phyloP scores from a whole-genome alignment of 1,140 invertebrate species.

The Portunus trituberculatus region DNA sequence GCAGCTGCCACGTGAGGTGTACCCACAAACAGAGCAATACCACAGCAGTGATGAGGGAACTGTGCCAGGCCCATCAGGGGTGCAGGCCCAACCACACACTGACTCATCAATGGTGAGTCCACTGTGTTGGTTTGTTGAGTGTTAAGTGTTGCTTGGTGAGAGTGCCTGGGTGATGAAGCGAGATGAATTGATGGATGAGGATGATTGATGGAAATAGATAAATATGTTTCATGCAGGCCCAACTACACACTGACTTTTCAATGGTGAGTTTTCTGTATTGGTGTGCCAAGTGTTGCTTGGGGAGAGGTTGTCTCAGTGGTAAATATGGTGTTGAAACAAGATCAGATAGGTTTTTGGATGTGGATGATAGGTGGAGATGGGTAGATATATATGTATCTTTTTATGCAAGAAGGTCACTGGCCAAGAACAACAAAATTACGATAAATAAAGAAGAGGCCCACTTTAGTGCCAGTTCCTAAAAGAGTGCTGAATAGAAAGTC shows the following conservation, averaged over 20 bases:
- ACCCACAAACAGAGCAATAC: slow-evolving; percentile 70
- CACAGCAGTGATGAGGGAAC: slow-evolving; percentile 75
- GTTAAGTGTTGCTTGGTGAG: too few relatives aligned
- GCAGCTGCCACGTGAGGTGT: slow-evolving; percentile 70
- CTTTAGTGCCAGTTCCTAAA: too few relatives aligned
- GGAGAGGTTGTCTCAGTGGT: too few relatives aligned
- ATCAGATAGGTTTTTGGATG: neutral
- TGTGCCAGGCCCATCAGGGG: slow-evolving; percentile 69
- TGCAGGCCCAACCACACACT: slow-evolving; percentile 61
- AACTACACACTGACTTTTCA: neutral
- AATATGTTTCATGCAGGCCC: neutral
- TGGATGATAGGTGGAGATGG: too few relatives aligned
- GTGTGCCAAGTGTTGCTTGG: too few relatives aligned
- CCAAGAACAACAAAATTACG: too few relatives aligned
- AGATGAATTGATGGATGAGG: too few relatives aligned
- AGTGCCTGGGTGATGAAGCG: too few relatives aligned
- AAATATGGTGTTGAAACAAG: too few relatives aligned
- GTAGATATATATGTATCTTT: neutral
- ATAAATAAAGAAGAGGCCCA: too few relatives aligned
- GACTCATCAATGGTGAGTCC: slow-evolving; percentile 72
- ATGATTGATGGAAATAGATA: neutral
- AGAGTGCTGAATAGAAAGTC: too few relatives aligned
- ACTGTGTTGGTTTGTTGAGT: neutral
- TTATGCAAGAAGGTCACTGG: neutral
- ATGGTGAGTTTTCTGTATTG: too few relatives aligned